Percentiles rank a stretch among this genome's conserved stretches.
phyloP scores from a whole-genome alignment of 2,888 invertebrate genomes.

The Dendrolimus houi region DNA sequence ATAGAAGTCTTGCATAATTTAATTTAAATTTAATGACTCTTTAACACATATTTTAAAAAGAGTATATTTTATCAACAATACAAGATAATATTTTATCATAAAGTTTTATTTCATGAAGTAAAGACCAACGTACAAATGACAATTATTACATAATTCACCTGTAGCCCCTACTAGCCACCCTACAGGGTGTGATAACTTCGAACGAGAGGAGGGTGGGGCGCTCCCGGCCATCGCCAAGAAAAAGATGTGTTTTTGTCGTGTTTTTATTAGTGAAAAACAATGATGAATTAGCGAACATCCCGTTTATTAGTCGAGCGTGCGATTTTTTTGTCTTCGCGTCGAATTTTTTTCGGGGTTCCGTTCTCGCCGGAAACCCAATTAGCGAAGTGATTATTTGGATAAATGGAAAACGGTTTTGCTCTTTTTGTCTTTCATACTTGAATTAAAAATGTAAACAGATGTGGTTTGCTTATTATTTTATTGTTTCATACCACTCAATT shows the following conservation, averaged over 20 bases:
- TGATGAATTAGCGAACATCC: constrained; percentile 63
- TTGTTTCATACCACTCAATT: background rate
- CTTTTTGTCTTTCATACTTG: constrained; percentile 15
- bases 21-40: too few species aligned
- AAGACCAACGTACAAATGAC: constrained; percentile 9
- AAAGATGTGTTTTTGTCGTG: constrained; percentile 56
- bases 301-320: constrained; percentile 49
- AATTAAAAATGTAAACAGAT: constrained; percentile 1
- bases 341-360: constrained; percentile 14
- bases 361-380: constrained; percentile 11
- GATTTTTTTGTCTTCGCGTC: constrained; percentile 28
- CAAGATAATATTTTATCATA: too few species aligned
- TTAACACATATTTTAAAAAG: too few species aligned
- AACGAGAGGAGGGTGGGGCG: constrained; percentile 9
- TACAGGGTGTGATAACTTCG: constrained; percentile 4
- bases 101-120: too few species aligned
- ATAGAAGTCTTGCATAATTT: too few species aligned
- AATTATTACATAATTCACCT: constrained; percentile 19
- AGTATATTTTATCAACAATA: too few species aligned
- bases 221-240: constrained; percentile 15
- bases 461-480: background rate
- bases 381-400: constrained; percentile 5
- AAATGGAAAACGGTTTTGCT: constrained; percentile 3
- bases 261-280: constrained; percentile 69
- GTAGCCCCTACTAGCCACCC: constrained; percentile 18